Percentiles rank a stretch among this genome's conserved stretches.
phyloP scores from a whole-genome alignment of 1,140 invertebrate species.

The Bilobella aurantiaca region DNA sequence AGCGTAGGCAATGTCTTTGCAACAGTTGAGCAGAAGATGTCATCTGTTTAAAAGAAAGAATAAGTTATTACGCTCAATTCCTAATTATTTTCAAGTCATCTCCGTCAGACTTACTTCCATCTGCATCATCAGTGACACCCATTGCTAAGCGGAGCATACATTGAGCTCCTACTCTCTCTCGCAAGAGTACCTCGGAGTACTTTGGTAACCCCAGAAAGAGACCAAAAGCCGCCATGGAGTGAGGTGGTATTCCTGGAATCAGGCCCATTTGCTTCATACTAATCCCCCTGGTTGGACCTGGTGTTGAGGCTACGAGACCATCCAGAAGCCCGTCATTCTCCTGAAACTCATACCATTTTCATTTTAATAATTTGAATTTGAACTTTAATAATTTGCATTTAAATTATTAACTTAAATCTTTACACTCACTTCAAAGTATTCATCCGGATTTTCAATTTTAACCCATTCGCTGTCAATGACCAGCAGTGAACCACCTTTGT shows the following conservation, averaged over 20 bases:
- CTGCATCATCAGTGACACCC: conserved; percentile 80
- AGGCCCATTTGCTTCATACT: conserved; percentile 26
- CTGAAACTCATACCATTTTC: conserved; percentile 21
- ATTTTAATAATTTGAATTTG: conserved; percentile 8
- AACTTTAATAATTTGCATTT: no score
- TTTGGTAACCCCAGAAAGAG: conserved; percentile 74
- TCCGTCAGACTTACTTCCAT: conserved; percentile 71
- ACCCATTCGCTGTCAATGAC: conserved; percentile 60
- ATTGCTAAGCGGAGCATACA: conserved; percentile 72
- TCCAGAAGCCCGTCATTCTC: conserved; percentile 35
- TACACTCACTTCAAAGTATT: conserved; percentile 58
- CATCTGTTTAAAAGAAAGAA: no score
- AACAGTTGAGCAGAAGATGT: conserved; percentile 63
- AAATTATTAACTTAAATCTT: no score
- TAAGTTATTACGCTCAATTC: no score
- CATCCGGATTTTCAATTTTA: conserved; percentile 58
- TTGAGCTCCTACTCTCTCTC: conserved; percentile 69
- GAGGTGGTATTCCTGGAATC: conserved; percentile 60
- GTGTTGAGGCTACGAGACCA: conserved; percentile 28
- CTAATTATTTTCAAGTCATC: no score
- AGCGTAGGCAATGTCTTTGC: conserved; percentile 68
- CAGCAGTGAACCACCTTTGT: background rate
- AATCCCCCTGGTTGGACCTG: conserved; percentile 24
- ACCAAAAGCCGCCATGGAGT: conserved; percentile 79
- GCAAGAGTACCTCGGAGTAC: conserved; percentile 75